Evolutionary conservation across 2,113 vertebrate species (phyloP).

Genomic region (Daboia siamensis): DNA sequence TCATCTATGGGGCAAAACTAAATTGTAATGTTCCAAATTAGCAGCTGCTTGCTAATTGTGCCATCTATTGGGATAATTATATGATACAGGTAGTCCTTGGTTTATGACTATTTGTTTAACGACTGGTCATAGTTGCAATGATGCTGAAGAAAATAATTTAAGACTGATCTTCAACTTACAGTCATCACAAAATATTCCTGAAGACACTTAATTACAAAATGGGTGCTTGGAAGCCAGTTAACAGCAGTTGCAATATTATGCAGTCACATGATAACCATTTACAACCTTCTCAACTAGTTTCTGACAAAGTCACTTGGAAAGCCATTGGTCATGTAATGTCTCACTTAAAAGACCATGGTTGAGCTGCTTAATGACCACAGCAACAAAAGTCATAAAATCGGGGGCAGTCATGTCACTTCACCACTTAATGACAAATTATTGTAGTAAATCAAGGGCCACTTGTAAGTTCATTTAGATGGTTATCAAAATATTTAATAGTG

Average conservation of each 20-base stretch:
- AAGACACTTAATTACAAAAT: background rate
- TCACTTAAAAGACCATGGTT: background rate
- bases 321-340: background rate
- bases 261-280: background rate
- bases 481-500: background rate
- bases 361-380: background rate
- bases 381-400: background rate
- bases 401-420: background rate
- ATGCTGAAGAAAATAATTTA: background rate
- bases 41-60: background rate
- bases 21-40: background rate
- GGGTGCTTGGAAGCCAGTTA: background rate
- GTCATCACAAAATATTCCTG: background rate
- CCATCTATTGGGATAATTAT: background rate
- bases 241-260: background rate
- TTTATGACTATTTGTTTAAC: background rate
- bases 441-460: background rate
- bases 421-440: background rate
- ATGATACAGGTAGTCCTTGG: background rate
- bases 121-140: background rate
- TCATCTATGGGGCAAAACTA: background rate
- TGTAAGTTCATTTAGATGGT: background rate
- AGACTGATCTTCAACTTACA: background rate
- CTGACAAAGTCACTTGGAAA: background rate
- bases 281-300: background rate